These are phyloP conservation scores for Hedya salicella DNA, from an alignment of 2,888 invertebrate species.

Conservation along the genomic window DNA sequence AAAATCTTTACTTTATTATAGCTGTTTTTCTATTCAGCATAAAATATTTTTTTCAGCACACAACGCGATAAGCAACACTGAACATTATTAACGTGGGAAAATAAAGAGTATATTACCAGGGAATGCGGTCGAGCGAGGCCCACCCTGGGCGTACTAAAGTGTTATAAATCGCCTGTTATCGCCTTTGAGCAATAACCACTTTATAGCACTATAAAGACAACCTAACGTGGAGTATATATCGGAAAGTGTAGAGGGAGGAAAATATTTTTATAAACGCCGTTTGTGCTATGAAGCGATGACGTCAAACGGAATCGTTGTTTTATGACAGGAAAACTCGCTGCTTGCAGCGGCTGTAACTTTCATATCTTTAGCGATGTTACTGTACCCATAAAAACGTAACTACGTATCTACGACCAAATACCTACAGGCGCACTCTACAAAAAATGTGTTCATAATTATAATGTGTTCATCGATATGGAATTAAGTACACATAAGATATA, in stretches of 20 bases:
- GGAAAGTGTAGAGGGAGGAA: constrained; percentile 50
- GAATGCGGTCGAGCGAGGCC: constrained; percentile 51
- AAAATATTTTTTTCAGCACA: constrained; percentile 38
- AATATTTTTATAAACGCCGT: constrained; percentile 50
- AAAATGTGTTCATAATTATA: no score
- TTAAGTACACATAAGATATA: not conserved
- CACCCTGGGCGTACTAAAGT: constrained; percentile 61
- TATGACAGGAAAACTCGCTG: constrained; percentile 24
- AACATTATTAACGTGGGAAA: constrained; percentile 51
- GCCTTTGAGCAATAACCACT: constrained; percentile 71
- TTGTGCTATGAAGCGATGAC: constrained; percentile 21
- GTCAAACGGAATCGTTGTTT: constrained; percentile 26
- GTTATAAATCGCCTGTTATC: constrained; percentile 77
- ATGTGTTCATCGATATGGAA: no score
- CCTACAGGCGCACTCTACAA: no score
- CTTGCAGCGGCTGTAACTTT: constrained; percentile 18
- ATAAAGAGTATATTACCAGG: constrained; percentile 53
- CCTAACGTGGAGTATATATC: constrained; percentile 61
- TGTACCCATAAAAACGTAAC: no score
- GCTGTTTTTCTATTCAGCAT: constrained; percentile 19
- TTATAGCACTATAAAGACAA: constrained; percentile 74
- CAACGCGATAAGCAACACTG: constrained; percentile 48
- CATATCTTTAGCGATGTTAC: constrained; percentile 12
- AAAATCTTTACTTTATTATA: no score
- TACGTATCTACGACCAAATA: no score